These are phyloP conservation scores for Parascotia fuliginaria DNA, from an alignment of 2,888 invertebrate species.

Conservation along the genomic window DNA sequence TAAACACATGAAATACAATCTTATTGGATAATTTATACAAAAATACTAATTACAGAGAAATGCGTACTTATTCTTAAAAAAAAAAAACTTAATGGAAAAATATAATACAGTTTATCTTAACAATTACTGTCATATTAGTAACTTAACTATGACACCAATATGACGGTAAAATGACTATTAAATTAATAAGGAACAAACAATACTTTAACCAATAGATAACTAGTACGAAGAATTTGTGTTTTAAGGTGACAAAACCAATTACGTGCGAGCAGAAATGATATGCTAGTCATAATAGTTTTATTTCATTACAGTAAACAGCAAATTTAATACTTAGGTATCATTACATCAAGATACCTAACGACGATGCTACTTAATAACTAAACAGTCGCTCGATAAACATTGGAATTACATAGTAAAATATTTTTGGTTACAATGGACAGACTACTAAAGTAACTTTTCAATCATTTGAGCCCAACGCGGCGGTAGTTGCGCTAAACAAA, in stretches of 20 bases:
- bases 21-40: slow-evolving; percentile 16
- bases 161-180: not conserved
- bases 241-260: slow-evolving; percentile 35
- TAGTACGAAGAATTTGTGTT: slow-evolving; percentile 10
- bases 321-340: slow-evolving; percentile 50
- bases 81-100: not conserved
- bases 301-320: slow-evolving; percentile 41
- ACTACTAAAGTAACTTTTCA: slow-evolving; percentile 53
- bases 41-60: slow-evolving; percentile 10
- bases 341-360: slow-evolving; percentile 56
- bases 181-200: slow-evolving; percentile 2
- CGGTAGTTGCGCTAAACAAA: slow-evolving; percentile 57
- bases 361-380: slow-evolving; percentile 60
- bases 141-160: not conserved
- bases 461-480: slow-evolving; percentile 67
- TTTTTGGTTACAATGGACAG: slow-evolving; percentile 61
- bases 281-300: slow-evolving; percentile 49
- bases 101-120: not conserved
- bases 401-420: slow-evolving; percentile 55
- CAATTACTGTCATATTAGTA: not conserved
- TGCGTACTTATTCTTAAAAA: not conserved
- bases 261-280: slow-evolving; percentile 39
- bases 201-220: not conserved
- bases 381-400: slow-evolving; percentile 66
- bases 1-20: slow-evolving; percentile 4